Base-by-base conservation (phyloP, 2,888 invertebrate species). In the Lasiommata megera region DNA sequence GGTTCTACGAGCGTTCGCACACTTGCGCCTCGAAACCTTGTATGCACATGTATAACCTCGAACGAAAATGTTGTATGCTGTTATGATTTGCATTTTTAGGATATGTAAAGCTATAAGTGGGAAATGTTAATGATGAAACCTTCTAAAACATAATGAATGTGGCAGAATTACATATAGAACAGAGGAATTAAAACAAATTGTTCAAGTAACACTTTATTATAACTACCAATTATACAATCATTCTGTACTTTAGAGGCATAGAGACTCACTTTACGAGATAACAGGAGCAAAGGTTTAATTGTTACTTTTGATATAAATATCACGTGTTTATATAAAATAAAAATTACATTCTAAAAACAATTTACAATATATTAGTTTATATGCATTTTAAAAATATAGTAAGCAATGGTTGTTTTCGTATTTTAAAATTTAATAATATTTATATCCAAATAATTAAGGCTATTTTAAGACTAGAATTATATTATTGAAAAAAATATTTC, bases 161-260 rank as follows among this genome's bases (percentile, higher is more conserved):
- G n/a, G n/a, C n/a, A n/a, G n/a, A n/a, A n/a, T n/a, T n/a, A n/a
- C n/a, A 23, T 3, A 23, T 23, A 23, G 2, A 23, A 23, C 1
- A 34, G 34, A 11, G 11, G 12, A 28, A 43, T 12, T 46, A 43
- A 58, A 61, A 63, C 63, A 43, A 38, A 52, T 55, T 70, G 74
- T 60, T 73, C 71, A 78, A 76, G 74, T 80, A 84, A 82, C 83
- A 73, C 77, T 84, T 85, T 82, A 84, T 79, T 85, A 69, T 77
- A 82, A 73, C 79, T 82, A 84, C 71, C 78, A 73, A 61, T 74
- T 69, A 71, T 73, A 68, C 56, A 65, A 68, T 67, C 62, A 67
- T 68, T 63, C 64, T 62, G 70, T 71, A 62, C 68, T 66, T 69
- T 72, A 77, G 72, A 77, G 76, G 72, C 70, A 69, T 66, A 68